Evolutionary conservation across 2,888 invertebrate species (phyloP).

Genomic region (Polymixis lichenea): DNA sequence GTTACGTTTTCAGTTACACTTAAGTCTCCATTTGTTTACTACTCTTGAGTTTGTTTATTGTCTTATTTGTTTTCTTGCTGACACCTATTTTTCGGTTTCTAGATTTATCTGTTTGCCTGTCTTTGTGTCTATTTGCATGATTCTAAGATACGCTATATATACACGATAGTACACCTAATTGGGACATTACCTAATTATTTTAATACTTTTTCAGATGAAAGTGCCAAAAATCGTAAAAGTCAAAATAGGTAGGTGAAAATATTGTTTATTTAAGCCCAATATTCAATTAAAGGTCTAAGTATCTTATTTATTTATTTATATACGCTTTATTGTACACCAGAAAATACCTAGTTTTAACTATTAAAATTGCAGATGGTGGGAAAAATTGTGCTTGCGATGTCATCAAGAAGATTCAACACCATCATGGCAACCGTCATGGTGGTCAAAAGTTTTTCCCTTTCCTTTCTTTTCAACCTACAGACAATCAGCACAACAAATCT

Average conservation of each 20-base stretch:
- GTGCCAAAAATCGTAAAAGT: conserved; percentile 26
- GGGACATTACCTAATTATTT: background rate
- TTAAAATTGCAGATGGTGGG: conserved; percentile 90
- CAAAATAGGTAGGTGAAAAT: conserved; percentile 48
- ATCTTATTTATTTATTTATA: too few relatives aligned
- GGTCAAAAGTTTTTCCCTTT: conserved; percentile 92
- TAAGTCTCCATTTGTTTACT: conserved; percentile 40
- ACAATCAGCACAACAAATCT: conserved; percentile 82
- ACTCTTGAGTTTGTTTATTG: conserved; percentile 40
- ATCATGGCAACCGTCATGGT: conserved; percentile 93
- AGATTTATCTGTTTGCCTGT: conserved; percentile 20
- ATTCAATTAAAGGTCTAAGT: background rate
- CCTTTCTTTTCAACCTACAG: conserved; percentile 94
- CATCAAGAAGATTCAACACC: conserved; percentile 90
- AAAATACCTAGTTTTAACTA: too few relatives aligned
- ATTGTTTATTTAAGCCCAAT: background rate
- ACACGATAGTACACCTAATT: background rate
- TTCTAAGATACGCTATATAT: conserved; percentile 8
- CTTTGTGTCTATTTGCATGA: conserved; percentile 35
- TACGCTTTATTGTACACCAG: too few relatives aligned
- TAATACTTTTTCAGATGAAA: conserved; percentile 62
- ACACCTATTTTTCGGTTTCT: conserved; percentile 14
- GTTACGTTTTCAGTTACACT: background rate
- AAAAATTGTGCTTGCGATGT: conserved; percentile 92
- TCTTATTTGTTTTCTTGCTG: conserved; percentile 37